Conservation (phyloP, 2,797 vertebrate genomes). For the Danionella dracula region DNA sequence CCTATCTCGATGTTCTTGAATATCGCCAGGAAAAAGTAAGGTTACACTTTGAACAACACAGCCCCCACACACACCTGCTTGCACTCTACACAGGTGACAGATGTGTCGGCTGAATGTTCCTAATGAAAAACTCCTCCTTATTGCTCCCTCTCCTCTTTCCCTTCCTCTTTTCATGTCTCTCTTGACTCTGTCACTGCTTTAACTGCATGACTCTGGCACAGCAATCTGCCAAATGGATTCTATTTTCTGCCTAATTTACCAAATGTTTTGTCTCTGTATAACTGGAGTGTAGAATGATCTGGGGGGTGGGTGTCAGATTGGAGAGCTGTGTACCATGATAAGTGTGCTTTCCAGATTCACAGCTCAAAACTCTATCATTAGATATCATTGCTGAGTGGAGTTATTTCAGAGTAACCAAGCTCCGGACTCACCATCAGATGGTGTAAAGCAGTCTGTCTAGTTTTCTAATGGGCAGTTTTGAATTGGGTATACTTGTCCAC, state of each 20-base stretch:
- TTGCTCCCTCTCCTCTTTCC: constrained; percentile 18
- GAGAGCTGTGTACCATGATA: constrained; percentile 7
- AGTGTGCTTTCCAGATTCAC: constrained; percentile 6
- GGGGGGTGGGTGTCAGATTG: constrained; percentile 25
- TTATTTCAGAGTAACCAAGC: constrained; percentile 9
- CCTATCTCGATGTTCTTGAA: neutral
- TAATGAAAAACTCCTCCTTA: constrained; percentile 24
- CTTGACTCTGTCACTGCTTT: constrained; percentile 14
- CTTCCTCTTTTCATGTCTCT: constrained; percentile 24
- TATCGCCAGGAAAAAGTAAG: constrained; percentile 10
- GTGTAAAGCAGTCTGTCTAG: neutral
- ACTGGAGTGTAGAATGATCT: constrained; percentile 40
- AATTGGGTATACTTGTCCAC: too few relatives aligned
- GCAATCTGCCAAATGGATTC: constrained; percentile 53
- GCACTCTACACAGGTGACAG: constrained; percentile 17
- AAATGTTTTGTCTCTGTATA: constrained; percentile 52
- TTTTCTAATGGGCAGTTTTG: neutral
- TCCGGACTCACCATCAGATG: neutral
- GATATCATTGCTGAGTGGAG: constrained; percentile 18
- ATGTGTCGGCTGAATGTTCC: constrained; percentile 28
- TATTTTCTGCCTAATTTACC: constrained; percentile 65
- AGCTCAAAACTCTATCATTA: constrained; percentile 25
- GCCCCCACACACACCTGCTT: constrained; percentile 20
- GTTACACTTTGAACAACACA: neutral
- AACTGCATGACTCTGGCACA: constrained; percentile 17